Evolutionary conservation across 2,888 invertebrate genomes (phyloP).

Genomic region (Chironomus riparius): DNA sequence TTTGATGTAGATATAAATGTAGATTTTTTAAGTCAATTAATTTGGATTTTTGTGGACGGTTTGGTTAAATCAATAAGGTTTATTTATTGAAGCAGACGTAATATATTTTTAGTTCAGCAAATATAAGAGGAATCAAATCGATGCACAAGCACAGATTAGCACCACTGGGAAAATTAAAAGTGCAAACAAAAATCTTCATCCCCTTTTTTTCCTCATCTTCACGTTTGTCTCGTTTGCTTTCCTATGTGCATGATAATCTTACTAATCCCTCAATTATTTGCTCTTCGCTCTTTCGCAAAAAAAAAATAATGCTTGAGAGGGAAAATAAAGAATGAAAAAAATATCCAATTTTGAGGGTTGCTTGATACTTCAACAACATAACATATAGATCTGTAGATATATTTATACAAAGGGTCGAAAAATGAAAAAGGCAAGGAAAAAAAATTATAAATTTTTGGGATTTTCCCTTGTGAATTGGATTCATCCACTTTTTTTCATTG

Average conservation of each 20-base stretch:
- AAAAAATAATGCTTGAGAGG: background rate
- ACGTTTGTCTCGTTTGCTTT: background rate
- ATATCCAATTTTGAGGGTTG: background rate
- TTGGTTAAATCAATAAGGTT: too few species aligned
- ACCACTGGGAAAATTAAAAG: background rate
- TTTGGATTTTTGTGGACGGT: background rate
- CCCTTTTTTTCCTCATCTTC: background rate
- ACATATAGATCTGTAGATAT: too few species aligned
- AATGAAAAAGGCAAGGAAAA: background rate
- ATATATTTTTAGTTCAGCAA: too few species aligned
- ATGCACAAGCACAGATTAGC: background rate
- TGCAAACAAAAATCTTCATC: background rate
- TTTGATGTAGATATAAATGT: conserved; percentile 6
- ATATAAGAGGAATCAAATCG: background rate
- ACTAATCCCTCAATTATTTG: conserved; percentile 27
- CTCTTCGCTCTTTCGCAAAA: conserved; percentile 4
- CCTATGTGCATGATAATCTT: conserved; percentile 15
- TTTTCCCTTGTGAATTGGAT: background rate
- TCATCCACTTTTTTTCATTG: background rate
- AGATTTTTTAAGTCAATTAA: background rate
- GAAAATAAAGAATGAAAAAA: background rate
- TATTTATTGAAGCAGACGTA: too few species aligned
- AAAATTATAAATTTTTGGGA: conserved; percentile 9
- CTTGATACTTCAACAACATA: background rate
- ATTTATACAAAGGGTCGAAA: background rate